Evolutionary conservation across 2,888 invertebrate genomes (phyloP), one percentile per base, ranked within the genome.

Genomic region (Acanthopleura granulata): DNA sequence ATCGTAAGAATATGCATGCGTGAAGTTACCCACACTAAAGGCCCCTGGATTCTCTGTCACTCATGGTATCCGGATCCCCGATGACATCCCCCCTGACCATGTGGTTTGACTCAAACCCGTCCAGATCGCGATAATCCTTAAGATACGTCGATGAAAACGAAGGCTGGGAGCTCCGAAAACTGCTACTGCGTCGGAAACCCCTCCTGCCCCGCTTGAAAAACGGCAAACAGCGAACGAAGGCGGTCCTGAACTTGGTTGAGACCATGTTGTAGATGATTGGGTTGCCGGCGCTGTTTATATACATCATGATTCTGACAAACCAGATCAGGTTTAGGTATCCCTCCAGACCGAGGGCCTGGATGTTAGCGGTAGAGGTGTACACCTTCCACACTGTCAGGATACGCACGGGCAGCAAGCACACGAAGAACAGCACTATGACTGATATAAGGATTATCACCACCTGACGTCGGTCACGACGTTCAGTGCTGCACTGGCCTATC

Each of bases 271-370:
- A 85, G 3, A 85, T 75, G 14, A 85, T 81, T 0, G 85, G 85
- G 72, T 85, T 85, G 0, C 80, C 73, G 14, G 82, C 81, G 74
- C 82, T 82, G 74, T 84, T 83, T n/a, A 82, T 73, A 71, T 94
- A 84, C 25, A 85, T 77, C 74, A 81, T 75, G 0, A 84, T 77
- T 29, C 85, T 73, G 0, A 81, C 73, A 30, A 81, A 79, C 25
- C 79, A 82, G 0, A 82, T 61, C 11, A 85, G 72, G 15, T 76
- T 77, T 4, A 80, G 78, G 73, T 80, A 82, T 0, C 77, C 77
- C 49, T 82, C 82, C 9, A 85, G 73, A 6, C 82, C 82, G 0
- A 84, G 69, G 15, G 73, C 62, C 12, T 71, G 57, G 11, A 85
- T 76, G 4, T 76, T 77, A 11, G 57, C 18, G 15, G 62, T 73